phyloP scores from a whole-genome alignment of 2,113 vertebrate species.

The Trichomycterus rosablanca region DNA sequence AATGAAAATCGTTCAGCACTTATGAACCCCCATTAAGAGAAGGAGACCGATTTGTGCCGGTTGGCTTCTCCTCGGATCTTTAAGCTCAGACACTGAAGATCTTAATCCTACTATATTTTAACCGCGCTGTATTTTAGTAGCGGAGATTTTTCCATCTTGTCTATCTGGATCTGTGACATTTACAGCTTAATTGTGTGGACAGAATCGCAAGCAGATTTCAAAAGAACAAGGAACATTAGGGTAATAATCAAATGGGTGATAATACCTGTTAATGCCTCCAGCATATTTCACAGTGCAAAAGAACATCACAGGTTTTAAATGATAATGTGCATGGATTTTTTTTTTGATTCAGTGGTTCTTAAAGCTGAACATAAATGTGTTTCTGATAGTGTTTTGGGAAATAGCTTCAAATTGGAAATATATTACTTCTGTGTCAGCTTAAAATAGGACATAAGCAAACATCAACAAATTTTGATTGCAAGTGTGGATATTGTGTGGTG shows the following conservation, averaged over 20 bases:
- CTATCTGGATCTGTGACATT: slow-evolving; percentile 25
- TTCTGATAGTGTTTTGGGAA: too few species aligned
- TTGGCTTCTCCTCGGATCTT: slow-evolving; percentile 26
- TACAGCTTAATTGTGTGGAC: slow-evolving; percentile 7
- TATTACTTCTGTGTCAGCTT: too few species aligned
- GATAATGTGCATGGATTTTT: slow-evolving; percentile 15
- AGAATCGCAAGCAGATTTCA: background rate
- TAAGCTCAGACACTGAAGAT: slow-evolving; percentile 22
- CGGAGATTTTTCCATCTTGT: slow-evolving; percentile 10
- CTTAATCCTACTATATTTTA: slow-evolving; percentile 30
- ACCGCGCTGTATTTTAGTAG: slow-evolving; percentile 34
- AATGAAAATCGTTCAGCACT: background rate
- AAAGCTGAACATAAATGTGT: background rate
- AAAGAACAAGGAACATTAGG: background rate
- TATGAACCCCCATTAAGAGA: slow-evolving; percentile 13
- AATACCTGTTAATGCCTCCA: background rate
- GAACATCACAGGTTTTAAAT: slow-evolving; percentile 13
- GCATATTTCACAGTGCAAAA: background rate
- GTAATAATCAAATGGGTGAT: background rate
- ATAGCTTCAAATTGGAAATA: background rate
- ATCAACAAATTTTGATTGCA: too few species aligned
- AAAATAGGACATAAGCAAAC: too few species aligned
- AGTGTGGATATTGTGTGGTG: too few species aligned
- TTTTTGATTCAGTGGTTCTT: slow-evolving; percentile 6
- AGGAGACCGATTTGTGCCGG: slow-evolving; percentile 34